Evolutionary conservation across 2,113 vertebrate genomes (phyloP), one percentile per base, ranked within the genome.

Genomic region (Sclerurus mexicanus): DNA sequence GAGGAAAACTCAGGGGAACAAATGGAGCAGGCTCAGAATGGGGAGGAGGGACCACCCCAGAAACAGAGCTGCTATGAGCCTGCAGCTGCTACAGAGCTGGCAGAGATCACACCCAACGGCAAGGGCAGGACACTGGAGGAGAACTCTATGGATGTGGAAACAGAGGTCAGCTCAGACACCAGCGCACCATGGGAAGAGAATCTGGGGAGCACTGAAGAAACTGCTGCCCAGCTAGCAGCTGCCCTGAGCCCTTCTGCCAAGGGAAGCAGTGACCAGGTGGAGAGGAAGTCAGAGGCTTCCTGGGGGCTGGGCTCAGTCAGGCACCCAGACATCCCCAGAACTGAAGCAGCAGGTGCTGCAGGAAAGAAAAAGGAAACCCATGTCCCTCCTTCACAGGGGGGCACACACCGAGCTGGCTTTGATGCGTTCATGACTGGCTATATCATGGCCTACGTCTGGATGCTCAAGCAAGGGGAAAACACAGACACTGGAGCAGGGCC

Each of bases 381-480:
- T 0, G 11, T 40, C 9, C 74, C 22, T 10, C 73, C 85, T 33
- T 93, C 85, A 0, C 98, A 95, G 83, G 98, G 96, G 80, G 97
- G 99, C 49, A 97, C 98, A 0, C 99, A 99, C 94, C 96, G 99
- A 42, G 99, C 99, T 7, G 99, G 99, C 20, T 99, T 99, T 14
- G 99, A 99, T 16, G 99, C 99, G 2, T 99, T 99, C 94, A 99
- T 99, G 99, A 99, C 99, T 0, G 99, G 98, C 30, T 99, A 98
- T 28, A 98, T 99, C 94, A 99, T 99, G 94, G 99, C 98, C 78
- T 98, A 98, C 3, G 97, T 99, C 3, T 97, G 96, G 85, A 86
- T 98, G 67, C 79, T 98, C 35, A 96, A 97, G 66, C 97, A 95
- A 64, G 96, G 92, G 13, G 96, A 96, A 11, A 73, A 85, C 50